These are phyloP conservation scores for Ennomos fuscantarius DNA, from an alignment of 2,888 invertebrate species.

Conservation along the genomic window DNA sequence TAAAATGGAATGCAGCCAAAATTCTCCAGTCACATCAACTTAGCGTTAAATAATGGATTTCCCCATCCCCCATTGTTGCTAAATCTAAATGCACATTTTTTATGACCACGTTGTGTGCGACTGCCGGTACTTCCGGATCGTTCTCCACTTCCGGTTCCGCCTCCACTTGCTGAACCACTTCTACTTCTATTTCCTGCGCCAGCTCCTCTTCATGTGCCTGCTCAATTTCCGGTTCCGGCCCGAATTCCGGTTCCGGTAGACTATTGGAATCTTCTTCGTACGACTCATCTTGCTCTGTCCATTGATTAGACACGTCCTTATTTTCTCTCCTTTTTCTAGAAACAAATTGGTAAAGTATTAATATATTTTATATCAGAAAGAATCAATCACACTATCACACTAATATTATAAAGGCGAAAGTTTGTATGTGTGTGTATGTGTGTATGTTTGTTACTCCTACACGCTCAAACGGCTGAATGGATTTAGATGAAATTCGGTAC, in stretches of 20 bases:
- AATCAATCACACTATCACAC: too few relatives aligned
- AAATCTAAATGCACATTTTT: background rate
- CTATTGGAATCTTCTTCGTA: slow-evolving; percentile 27
- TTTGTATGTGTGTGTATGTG: too few relatives aligned
- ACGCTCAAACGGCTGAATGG: too few relatives aligned
- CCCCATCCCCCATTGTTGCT: slow-evolving; percentile 1
- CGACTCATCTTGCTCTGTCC: slow-evolving; percentile 25
- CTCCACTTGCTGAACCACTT: too few relatives aligned
- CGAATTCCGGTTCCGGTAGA: slow-evolving; percentile 18
- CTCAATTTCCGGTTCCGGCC: slow-evolving; percentile 6
- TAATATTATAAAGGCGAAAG: too few relatives aligned
- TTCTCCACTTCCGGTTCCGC: slow-evolving; percentile 16
- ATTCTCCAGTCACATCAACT: background rate
- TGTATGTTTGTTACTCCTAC: too few relatives aligned
- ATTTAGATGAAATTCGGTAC: too few relatives aligned
- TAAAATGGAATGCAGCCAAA: too few relatives aligned
- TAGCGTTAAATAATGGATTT: slow-evolving; percentile 27
- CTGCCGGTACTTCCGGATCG: slow-evolving; percentile 2
- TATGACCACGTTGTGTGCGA: background rate
- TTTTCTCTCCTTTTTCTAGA: slow-evolving; percentile 37
- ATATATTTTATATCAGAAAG: too few relatives aligned
- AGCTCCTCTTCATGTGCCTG: background rate
- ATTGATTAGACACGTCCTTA: slow-evolving; percentile 12
- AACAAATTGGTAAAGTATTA: background rate
- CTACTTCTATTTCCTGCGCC: slow-evolving; percentile 5